phyloP scores from a whole-genome alignment of 2,888 invertebrate genomes.

The Gerosis bhagava region DNA sequence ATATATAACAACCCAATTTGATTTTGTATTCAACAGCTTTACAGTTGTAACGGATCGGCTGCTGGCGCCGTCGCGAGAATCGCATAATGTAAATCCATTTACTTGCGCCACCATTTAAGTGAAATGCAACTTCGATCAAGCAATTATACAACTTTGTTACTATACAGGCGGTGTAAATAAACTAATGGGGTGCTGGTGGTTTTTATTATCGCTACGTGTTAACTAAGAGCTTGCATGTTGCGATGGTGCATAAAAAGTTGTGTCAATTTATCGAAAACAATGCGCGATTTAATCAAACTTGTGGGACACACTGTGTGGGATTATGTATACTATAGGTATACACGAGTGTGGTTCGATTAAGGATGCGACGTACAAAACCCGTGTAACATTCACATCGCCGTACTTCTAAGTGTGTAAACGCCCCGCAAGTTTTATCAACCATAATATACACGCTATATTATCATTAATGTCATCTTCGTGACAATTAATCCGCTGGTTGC shows the following conservation, averaged over 20 bases:
- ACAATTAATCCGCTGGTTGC: constrained; percentile 54
- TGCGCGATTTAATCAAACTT: constrained; percentile 9
- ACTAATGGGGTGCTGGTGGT: no score
- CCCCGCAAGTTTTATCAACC: constrained; percentile 46
- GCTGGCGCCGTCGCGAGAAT: not conserved
- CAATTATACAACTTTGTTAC: no score
- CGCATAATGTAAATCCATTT: constrained; percentile 8
- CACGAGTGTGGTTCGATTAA: constrained; percentile 20
- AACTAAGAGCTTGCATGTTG: no score
- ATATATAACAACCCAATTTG: constrained; percentile 1
- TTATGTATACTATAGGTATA: no score
- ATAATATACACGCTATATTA: constrained; percentile 46
- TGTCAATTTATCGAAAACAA: constrained; percentile 14
- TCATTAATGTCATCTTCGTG: constrained; percentile 50
- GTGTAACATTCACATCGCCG: constrained; percentile 17
- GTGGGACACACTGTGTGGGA: no score
- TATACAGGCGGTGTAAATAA: no score
- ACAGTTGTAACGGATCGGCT: constrained; percentile 16
- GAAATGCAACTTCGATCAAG: constrained; percentile 2
- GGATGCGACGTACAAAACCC: constrained; percentile 22
- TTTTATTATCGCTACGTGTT: no score
- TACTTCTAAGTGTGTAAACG: no score
- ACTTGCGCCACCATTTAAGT: constrained; percentile 1
- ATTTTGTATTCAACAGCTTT: constrained; percentile 27
- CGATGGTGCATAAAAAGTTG: no score